phyloP scores from a whole-genome alignment of 1,140 invertebrate genomes.

The Drosophila bocki region DNA sequence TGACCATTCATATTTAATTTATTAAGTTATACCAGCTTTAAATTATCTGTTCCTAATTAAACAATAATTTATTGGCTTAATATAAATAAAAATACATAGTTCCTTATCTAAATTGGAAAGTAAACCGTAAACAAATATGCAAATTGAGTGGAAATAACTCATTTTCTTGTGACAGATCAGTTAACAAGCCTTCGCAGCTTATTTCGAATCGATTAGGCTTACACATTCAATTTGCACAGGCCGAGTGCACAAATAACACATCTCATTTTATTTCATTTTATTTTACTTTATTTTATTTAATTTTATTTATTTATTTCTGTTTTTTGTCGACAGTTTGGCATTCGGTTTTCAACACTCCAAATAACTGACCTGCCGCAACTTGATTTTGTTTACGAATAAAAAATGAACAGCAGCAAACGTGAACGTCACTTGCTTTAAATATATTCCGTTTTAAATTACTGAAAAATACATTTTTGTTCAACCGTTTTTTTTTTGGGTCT shows the following conservation, averaged over 20 bases:
- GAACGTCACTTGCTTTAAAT: constrained; percentile 48
- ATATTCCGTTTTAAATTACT: constrained; percentile 52
- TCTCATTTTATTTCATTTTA: constrained; percentile 20
- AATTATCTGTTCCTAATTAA: not conserved
- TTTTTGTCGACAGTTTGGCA: constrained; percentile 48
- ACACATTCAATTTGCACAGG: constrained; percentile 24
- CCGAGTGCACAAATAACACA: constrained; percentile 33
- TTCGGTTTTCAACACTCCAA: constrained; percentile 53
- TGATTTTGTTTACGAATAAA: constrained; percentile 39
- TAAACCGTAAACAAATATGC: not conserved
- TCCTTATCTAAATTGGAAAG: not conserved
- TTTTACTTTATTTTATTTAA: constrained; percentile 1
- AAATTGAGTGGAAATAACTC: constrained; percentile 12
- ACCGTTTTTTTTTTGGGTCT: constrained; percentile 40
- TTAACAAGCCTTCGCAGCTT: constrained; percentile 42
- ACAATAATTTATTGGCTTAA: not conserved
- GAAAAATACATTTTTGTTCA: constrained; percentile 34
- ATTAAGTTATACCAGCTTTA: not conserved
- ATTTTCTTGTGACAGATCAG: constrained; percentile 29
- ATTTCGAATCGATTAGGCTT: constrained; percentile 26
- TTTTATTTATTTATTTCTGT: constrained; percentile 21
- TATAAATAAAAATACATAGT: not conserved
- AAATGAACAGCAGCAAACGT: constrained; percentile 22
- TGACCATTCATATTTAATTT: not conserved
- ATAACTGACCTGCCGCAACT: constrained; percentile 70